Evolutionary conservation across 2,888 invertebrate genomes (phyloP).

Genomic region (Patella caerulea): DNA sequence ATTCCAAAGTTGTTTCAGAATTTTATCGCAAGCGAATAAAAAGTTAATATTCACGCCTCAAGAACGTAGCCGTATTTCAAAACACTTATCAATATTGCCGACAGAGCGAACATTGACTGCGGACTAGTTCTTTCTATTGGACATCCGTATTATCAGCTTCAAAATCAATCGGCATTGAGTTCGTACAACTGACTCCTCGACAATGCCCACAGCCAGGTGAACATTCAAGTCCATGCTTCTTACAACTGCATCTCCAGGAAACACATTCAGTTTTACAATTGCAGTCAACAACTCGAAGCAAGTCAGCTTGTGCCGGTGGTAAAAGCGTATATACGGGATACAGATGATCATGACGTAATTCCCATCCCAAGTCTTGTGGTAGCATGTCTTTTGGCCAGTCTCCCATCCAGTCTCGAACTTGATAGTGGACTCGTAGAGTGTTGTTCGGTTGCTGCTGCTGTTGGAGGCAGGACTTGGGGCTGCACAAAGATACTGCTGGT

Average conservation of each 20-base stretch:
- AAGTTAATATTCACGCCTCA: too few species aligned
- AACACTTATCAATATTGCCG: too few species aligned
- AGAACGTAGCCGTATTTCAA: too few species aligned
- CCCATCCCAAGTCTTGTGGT: slow-evolving; percentile 43
- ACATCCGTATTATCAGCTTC: neutral
- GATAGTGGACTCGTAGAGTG: slow-evolving; percentile 42
- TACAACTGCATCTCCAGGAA: slow-evolving; percentile 35
- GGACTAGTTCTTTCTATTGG: too few species aligned
- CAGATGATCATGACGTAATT: neutral
- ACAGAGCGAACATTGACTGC: too few species aligned
- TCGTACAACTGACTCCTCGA: slow-evolving; percentile 30
- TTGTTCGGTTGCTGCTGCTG: slow-evolving; percentile 39
- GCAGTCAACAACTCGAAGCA: too few species aligned
- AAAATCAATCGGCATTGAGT: slow-evolving; percentile 22
- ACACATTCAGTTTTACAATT: slow-evolving; percentile 38
- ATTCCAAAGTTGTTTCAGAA: too few species aligned
- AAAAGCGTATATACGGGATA: slow-evolving; percentile 34
- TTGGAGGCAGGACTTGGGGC: slow-evolving; percentile 43
- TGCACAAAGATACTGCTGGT: slow-evolving; percentile 13
- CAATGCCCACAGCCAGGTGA: slow-evolving; percentile 37
- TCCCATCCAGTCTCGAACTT: slow-evolving; percentile 41
- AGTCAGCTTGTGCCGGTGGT: slow-evolving; percentile 20
- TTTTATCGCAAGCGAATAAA: too few species aligned
- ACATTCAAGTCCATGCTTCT: slow-evolving; percentile 40
- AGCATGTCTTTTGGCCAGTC: slow-evolving; percentile 2